Conservation (phyloP, 2,888 invertebrate genomes). For the Hypercompe scribonia region DNA sequence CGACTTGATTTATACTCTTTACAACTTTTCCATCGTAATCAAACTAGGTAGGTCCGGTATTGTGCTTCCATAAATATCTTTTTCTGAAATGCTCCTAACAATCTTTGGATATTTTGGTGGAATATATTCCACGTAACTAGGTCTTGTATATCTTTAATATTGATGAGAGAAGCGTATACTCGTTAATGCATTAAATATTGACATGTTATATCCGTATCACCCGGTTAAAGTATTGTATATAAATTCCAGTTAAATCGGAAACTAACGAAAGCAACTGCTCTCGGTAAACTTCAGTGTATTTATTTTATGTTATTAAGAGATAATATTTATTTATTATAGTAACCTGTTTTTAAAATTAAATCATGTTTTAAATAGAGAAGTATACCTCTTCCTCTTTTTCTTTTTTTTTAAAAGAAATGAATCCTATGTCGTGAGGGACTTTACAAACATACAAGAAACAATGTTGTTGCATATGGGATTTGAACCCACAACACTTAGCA, state of each 20-base stretch:
- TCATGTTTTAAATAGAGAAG: not conserved
- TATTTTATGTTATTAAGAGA: not conserved
- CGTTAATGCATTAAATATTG: constrained; percentile 2
- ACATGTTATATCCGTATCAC: not conserved
- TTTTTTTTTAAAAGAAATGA: too few relatives aligned
- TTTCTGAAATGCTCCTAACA: not conserved
- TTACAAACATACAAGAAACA: too few relatives aligned
- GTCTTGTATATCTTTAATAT: not conserved
- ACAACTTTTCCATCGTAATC: constrained; percentile 19
- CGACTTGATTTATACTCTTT: constrained; percentile 32
- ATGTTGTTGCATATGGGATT: too few relatives aligned
- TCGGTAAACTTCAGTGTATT: not conserved
- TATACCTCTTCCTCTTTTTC: too few relatives aligned
- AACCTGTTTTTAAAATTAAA: not conserved
- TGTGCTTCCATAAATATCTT: not conserved
- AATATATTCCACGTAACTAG: not conserved
- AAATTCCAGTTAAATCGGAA: not conserved
- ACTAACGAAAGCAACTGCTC: not conserved
- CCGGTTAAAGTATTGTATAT: not conserved
- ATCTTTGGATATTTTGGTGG: not conserved
- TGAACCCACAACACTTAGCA: too few relatives aligned
- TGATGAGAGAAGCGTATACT: not conserved
- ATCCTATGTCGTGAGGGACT: too few relatives aligned
- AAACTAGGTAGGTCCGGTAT: not conserved
- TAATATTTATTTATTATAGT: too few relatives aligned